Conservation (phyloP, 2,113 vertebrate genomes). For the Lepus europaeus region DNA sequence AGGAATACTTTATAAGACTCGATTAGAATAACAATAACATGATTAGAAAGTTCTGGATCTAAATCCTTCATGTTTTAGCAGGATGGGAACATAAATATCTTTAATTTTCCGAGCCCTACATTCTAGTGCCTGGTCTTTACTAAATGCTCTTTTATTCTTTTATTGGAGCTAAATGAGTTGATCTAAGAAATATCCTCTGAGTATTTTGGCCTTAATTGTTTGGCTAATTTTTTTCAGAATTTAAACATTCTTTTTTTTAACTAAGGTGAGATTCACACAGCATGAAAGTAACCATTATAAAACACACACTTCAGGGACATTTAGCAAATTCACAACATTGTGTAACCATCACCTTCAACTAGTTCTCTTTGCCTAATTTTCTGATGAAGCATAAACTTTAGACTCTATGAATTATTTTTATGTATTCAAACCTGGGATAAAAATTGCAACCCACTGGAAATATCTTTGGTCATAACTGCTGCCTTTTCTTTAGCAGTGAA, state of each 20-base stretch:
- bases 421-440: neutral
- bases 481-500: neutral
- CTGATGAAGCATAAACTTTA: neutral
- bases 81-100: neutral
- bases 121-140: neutral
- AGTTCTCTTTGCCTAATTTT: neutral
- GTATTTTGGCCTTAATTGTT: neutral
- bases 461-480: neutral
- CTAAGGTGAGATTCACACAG: neutral
- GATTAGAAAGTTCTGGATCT: neutral
- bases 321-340: neutral
- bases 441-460: neutral
- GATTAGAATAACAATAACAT: neutral
- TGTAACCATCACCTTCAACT: neutral
- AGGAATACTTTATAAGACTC: neutral
- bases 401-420: neutral
- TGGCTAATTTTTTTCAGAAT: neutral
- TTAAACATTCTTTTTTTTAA: neutral
- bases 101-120: constrained; percentile 14
- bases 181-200: neutral
- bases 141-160: neutral
- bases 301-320: neutral
- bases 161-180: neutral
- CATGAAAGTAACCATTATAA: neutral
- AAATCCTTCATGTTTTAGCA: neutral